Evolutionary conservation across 2,113 vertebrate genomes (phyloP).

Genomic region (Sander lucioperca): DNA sequence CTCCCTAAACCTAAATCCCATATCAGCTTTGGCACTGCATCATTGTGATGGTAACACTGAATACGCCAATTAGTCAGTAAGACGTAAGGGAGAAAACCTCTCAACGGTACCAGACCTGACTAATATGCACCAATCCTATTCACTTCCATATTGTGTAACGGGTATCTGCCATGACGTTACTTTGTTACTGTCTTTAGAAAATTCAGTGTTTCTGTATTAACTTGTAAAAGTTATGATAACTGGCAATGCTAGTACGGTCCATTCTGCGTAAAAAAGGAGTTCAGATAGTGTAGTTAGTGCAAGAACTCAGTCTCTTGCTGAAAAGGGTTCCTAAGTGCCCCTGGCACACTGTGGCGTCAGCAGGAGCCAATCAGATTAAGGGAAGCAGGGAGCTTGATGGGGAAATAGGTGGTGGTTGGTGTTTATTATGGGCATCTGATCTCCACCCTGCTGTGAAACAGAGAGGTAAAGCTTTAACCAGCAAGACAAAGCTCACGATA

Average conservation of each 20-base stretch:
- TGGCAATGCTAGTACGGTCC: not conserved
- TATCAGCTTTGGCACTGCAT: not conserved
- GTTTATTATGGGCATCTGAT: constrained; percentile 50
- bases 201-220: not conserved
- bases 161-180: not conserved
- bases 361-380: constrained; percentile 63
- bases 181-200: not conserved
- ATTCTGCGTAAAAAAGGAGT: not conserved
- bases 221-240: not conserved
- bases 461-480: not conserved
- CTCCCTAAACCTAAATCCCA: not conserved
- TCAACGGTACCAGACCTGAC: not conserved
- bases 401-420: constrained; percentile 22
- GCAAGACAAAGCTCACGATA: not conserved
- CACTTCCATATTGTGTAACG: not conserved
- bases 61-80: not conserved
- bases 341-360: constrained; percentile 31
- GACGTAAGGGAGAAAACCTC: not conserved
- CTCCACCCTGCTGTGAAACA: constrained; percentile 34
- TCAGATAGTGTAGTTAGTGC: not conserved
- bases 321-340: not conserved
- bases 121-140: not conserved
- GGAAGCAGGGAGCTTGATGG: constrained; percentile 30
- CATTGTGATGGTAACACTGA: not conserved
- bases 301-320: not conserved